phyloP scores from a whole-genome alignment of 1,140 invertebrate species.

The Coenobita brevimanus region DNA sequence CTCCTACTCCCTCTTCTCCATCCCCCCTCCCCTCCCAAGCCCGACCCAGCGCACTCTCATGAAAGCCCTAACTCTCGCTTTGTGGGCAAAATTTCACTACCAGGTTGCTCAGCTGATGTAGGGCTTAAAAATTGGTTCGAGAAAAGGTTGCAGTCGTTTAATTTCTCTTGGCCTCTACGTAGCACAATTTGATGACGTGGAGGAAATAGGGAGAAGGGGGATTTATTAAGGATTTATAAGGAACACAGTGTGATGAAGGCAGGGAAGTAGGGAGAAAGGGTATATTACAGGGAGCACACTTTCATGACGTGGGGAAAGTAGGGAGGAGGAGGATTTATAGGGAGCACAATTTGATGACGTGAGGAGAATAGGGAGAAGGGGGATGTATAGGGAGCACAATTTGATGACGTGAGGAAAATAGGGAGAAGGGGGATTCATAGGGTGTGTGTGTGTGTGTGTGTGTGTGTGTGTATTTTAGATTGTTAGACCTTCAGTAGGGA shows the following conservation, averaged over 20 bases:
- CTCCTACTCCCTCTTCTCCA: too few relatives aligned
- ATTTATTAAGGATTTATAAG: too few relatives aligned
- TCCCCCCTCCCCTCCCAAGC: too few relatives aligned
- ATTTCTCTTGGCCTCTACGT: neutral
- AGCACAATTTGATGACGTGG: too few relatives aligned
- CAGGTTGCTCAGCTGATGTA: constrained; percentile 5
- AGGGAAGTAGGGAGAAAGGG: too few relatives aligned
- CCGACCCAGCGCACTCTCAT: neutral
- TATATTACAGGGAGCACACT: too few relatives aligned
- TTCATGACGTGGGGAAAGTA: neutral
- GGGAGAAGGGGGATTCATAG: too few relatives aligned
- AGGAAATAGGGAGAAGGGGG: neutral
- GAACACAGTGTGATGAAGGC: neutral
- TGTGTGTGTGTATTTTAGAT: too few relatives aligned
- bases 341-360: neutral
- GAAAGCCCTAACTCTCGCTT: constrained; percentile 4
- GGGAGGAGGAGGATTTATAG: neutral
- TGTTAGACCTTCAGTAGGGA: too few relatives aligned
- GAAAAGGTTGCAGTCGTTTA: neutral
- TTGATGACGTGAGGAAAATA: neutral
- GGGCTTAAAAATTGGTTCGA: neutral
- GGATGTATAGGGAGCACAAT: neutral
- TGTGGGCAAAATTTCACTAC: constrained; percentile 20
- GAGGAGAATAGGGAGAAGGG: neutral
- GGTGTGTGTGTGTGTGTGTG: too few relatives aligned